Evolutionary conservation across 2,888 invertebrate species (phyloP).

Genomic region (Tridacna gigas): DNA sequence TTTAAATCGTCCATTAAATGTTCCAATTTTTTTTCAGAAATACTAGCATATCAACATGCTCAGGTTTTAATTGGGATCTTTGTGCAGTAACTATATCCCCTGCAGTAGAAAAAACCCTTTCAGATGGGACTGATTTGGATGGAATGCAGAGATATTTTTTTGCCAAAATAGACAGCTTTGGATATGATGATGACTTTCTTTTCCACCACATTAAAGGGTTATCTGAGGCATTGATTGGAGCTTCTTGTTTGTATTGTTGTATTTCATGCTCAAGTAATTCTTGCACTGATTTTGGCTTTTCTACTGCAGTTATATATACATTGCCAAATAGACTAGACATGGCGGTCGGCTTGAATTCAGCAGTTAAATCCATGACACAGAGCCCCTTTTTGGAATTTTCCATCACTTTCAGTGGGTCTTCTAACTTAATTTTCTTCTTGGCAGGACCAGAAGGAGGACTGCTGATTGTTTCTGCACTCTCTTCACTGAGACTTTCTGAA

Average conservation of each 20-base stretch:
- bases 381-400: not conserved
- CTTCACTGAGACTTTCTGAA: not conserved
- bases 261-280: too few relatives aligned
- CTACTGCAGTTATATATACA: too few relatives aligned
- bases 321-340: too few relatives aligned
- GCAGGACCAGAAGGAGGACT: not conserved
- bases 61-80: too few relatives aligned
- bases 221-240: not conserved
- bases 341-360: too few relatives aligned
- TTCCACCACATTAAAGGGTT: not conserved
- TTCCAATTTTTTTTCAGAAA: too few relatives aligned
- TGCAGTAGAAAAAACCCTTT: too few relatives aligned
- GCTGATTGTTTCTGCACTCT: too few relatives aligned
- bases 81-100: too few relatives aligned
- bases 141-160: not conserved
- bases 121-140: not conserved
- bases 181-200: not conserved
- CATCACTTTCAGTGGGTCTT: not conserved
- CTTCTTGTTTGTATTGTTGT: not conserved
- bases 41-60: too few relatives aligned
- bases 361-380: not conserved
- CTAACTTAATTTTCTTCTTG: not conserved
- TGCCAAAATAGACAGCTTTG: not conserved
- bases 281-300: too few relatives aligned
- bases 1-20: too few relatives aligned